phyloP scores from a whole-genome alignment of 2,797 vertebrate species.

The Bucorvus abyssinicus region DNA sequence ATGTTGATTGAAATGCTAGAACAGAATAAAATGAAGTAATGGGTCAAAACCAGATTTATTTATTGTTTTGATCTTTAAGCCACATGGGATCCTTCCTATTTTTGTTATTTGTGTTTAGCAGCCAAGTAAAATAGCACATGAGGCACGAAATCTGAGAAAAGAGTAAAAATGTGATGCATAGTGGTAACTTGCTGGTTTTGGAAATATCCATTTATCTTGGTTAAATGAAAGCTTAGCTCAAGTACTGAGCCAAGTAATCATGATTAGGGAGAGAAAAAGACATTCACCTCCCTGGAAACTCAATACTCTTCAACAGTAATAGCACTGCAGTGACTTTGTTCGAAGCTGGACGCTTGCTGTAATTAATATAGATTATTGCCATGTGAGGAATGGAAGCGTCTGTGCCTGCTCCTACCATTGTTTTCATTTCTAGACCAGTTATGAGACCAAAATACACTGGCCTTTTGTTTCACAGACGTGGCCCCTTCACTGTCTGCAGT shows the following conservation, averaged over 20 bases:
- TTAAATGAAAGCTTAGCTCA: slow-evolving; percentile 25
- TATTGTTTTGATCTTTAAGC: background rate
- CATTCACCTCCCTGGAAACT: slow-evolving; percentile 41
- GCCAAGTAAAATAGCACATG: background rate
- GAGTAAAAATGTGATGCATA: background rate
- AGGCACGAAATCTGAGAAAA: slow-evolving; percentile 29
- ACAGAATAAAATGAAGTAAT: background rate
- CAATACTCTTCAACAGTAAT: slow-evolving; percentile 24
- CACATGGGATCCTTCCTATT: background rate
- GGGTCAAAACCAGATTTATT: background rate
- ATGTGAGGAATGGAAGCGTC: background rate
- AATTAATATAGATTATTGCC: slow-evolving; percentile 57
- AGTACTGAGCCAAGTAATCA: slow-evolving; percentile 53
- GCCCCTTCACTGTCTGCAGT: background rate
- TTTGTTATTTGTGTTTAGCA: background rate
- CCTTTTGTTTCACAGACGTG: background rate
- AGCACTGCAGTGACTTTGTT: slow-evolving; percentile 31
- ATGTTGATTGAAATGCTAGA: background rate
- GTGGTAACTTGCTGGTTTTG: slow-evolving; percentile 29
- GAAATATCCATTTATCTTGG: slow-evolving; percentile 43
- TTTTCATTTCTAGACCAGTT: background rate
- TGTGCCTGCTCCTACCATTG: background rate
- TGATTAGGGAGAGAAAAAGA: slow-evolving; percentile 42
- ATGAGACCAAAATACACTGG: background rate
- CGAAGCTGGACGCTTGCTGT: background rate